Evolutionary conservation across 2,888 invertebrate species (phyloP).

Genomic region (Steinernema hermaphroditum): DNA sequence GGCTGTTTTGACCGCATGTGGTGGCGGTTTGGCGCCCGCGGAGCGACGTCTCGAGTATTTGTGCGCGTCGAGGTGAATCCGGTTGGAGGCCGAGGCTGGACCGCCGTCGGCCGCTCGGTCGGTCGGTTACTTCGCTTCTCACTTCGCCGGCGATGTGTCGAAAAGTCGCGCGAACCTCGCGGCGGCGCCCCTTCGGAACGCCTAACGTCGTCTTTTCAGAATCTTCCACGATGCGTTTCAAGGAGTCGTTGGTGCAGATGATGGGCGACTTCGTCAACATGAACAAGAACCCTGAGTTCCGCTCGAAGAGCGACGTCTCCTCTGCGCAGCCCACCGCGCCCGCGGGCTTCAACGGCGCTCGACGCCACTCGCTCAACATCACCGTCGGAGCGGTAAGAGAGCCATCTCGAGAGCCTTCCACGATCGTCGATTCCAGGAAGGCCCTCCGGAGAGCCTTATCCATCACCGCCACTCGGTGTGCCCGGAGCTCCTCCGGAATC

Average conservation of each 20-base stretch:
- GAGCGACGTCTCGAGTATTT: constrained; percentile 3
- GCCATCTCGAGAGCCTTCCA: neutral
- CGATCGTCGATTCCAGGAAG: constrained; percentile 76
- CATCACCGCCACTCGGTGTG: constrained; percentile 30
- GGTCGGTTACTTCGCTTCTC: constrained; percentile 5
- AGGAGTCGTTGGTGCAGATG: constrained; percentile 39
- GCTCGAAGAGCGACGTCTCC: constrained; percentile 37
- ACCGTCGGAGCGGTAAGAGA: constrained; percentile 43
- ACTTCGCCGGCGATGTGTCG: neutral
- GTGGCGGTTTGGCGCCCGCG: neutral
- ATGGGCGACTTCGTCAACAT: constrained; percentile 41
- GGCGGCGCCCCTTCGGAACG: neutral
- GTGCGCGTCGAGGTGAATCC: constrained; percentile 1
- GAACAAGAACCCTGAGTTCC: constrained; percentile 37
- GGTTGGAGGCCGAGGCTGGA: neutral
- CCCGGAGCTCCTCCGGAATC: neutral
- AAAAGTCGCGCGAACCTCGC: neutral
- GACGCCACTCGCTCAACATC: constrained; percentile 44
- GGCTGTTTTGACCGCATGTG: neutral
- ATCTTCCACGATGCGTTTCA: constrained; percentile 38
- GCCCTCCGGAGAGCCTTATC: constrained; percentile 83
- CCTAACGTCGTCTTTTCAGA: neutral
- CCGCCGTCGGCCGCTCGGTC: neutral
- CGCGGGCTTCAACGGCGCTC: constrained; percentile 6
- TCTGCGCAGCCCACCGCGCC: neutral